These are phyloP conservation scores for Otus sunia DNA, from an alignment of 2,113 vertebrate genomes.

Conservation along the genomic window DNA sequence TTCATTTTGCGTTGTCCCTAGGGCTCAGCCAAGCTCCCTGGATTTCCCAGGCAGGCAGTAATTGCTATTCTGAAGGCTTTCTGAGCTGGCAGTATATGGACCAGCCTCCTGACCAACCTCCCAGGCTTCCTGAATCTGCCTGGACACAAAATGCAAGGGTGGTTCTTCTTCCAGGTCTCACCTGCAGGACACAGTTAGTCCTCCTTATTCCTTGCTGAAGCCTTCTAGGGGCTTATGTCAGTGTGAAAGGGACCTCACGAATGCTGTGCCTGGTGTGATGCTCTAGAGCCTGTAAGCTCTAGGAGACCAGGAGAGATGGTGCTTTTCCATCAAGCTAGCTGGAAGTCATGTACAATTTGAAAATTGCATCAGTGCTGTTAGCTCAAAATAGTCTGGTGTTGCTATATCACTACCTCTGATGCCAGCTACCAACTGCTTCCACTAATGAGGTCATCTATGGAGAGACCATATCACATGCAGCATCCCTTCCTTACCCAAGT, in stretches of 20 bases:
- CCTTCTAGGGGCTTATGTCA: background rate
- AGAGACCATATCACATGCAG: background rate
- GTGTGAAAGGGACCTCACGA: background rate
- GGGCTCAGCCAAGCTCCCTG: background rate
- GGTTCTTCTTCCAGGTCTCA: background rate
- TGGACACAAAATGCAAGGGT: fast-evolving
- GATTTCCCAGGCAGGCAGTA: background rate
- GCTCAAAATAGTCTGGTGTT: background rate
- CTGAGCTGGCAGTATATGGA: background rate
- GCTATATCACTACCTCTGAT: background rate
- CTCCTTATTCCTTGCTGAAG: background rate
- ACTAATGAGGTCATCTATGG: background rate
- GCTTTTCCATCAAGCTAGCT: background rate
- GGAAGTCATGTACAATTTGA: background rate
- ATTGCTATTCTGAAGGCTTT: background rate
- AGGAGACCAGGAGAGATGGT: background rate
- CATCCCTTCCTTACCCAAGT: background rate
- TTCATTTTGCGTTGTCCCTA: background rate
- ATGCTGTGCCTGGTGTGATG: background rate
- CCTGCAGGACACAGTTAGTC: background rate
- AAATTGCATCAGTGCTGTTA: background rate
- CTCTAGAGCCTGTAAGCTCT: background rate
- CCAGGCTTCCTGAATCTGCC: background rate
- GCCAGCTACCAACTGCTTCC: background rate
- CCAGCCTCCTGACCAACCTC: background rate